Evolutionary conservation across 2,113 vertebrate species (phyloP).

Genomic region (Dolichallabes microphthalmus): DNA sequence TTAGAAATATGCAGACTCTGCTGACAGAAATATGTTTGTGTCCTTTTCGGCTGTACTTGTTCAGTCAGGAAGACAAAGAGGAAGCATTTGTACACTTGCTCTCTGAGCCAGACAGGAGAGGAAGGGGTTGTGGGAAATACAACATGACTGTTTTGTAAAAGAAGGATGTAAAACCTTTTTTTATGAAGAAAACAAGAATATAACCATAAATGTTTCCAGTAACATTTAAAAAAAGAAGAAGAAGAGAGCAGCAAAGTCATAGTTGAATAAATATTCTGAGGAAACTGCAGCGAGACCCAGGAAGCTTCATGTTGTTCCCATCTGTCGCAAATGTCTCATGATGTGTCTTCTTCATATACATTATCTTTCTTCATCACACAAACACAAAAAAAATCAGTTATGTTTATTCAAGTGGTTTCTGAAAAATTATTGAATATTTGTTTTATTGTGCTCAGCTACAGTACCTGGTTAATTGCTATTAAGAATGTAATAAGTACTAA

Average conservation of each 20-base stretch:
- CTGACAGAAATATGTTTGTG: conserved; percentile 42
- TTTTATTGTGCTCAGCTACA: neutral
- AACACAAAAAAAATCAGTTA: neutral
- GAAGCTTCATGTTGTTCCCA: neutral
- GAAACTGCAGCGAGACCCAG: neutral
- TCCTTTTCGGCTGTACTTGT: conserved; percentile 67
- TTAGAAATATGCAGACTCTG: conserved; percentile 26
- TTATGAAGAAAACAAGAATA: neutral
- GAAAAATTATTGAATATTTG: neutral
- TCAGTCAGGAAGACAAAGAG: conserved; percentile 75
- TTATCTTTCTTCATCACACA: neutral
- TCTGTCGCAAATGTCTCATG: neutral
- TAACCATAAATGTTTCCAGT: neutral
- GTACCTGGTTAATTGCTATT: conserved; percentile 4
- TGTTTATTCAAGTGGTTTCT: neutral
- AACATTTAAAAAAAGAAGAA: neutral
- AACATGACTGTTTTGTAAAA: neutral
- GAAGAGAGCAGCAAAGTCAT: neutral
- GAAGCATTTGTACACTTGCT: conserved; percentile 81
- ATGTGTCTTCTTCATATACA: neutral
- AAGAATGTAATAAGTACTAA: neutral
- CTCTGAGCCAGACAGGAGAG: conserved; percentile 62
- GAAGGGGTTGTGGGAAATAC: conserved; percentile 30
- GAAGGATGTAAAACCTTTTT: conserved; percentile 1
- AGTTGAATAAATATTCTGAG: neutral